phyloP scores from a whole-genome alignment of 2,113 vertebrate species.

The Thomomys bottae region DNA sequence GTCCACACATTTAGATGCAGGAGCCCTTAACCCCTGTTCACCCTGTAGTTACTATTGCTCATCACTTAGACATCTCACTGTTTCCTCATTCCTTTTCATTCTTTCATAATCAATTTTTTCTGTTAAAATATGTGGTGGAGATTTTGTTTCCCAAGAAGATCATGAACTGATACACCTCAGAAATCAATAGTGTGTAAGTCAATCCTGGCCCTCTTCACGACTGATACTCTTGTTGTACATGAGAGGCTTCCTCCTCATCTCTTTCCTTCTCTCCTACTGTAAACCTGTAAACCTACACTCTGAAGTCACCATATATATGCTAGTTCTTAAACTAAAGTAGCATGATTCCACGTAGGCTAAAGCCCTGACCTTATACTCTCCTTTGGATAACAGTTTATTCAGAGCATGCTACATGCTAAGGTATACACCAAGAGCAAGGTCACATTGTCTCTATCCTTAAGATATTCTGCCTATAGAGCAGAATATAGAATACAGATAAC shows the following conservation, averaged over 20 bases:
- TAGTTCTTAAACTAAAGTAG: neutral
- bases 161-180: neutral
- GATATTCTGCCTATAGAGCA: neutral
- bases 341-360: neutral
- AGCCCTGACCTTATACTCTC: neutral
- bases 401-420: neutral
- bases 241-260: neutral
- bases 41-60: neutral
- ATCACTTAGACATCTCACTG: neutral
- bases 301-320: neutral
- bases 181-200: neutral
- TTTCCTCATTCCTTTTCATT: neutral
- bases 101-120: neutral
- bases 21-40: neutral
- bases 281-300: neutral
- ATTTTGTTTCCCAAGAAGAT: neutral
- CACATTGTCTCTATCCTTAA: neutral
- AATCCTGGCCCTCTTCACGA: neutral
- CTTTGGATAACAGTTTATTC: neutral
- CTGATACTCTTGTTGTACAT: neutral
- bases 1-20: neutral
- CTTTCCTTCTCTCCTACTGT: neutral
- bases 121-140: neutral
- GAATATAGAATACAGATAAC: neutral
- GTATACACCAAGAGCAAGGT: neutral